Evolutionary conservation across 2,888 invertebrate species (phyloP).

Genomic region (Pollenia griseotomentosa): DNA sequence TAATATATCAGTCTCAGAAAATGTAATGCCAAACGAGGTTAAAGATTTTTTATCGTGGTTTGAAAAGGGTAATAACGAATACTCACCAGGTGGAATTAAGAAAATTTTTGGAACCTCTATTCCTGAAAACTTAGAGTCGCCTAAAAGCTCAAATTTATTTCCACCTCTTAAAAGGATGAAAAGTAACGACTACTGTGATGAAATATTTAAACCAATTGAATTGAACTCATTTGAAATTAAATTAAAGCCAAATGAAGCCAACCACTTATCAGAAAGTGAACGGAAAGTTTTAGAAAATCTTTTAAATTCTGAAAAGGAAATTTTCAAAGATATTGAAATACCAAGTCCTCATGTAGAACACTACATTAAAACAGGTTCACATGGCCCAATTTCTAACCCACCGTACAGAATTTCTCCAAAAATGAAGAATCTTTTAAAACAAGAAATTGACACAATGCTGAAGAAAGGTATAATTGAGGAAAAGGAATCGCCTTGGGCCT

Average conservation of each 20-base stretch:
- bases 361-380: slow-evolving; percentile 65
- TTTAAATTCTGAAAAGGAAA: slow-evolving; percentile 5
- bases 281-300: not conserved
- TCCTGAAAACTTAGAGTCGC: not conserved
- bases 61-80: slow-evolving; percentile 25
- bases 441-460: slow-evolving; percentile 19
- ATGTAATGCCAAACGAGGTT: slow-evolving; percentile 3
- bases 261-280: slow-evolving; percentile 5
- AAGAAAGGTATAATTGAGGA: slow-evolving; percentile 62
- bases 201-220: slow-evolving; percentile 4
- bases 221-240: slow-evolving; percentile 9
- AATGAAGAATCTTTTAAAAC: slow-evolving; percentile 28
- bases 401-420: slow-evolving; percentile 79
- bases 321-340: slow-evolving; percentile 20
- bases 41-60: slow-evolving; percentile 31
- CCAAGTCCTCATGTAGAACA: slow-evolving; percentile 39
- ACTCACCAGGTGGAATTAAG: slow-evolving; percentile 11
- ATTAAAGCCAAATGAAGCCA: slow-evolving; percentile 4
- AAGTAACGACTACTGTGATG: not conserved
- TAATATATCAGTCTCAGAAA: not conserved
- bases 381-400: slow-evolving; percentile 77
- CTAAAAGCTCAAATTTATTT: not conserved
- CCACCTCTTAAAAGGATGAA: slow-evolving; percentile 6
- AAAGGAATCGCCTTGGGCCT: slow-evolving; percentile 28
- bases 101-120: slow-evolving; percentile 16